Conservation (phyloP, 2,113 vertebrate genomes). For the Struthidea cinerea region DNA sequence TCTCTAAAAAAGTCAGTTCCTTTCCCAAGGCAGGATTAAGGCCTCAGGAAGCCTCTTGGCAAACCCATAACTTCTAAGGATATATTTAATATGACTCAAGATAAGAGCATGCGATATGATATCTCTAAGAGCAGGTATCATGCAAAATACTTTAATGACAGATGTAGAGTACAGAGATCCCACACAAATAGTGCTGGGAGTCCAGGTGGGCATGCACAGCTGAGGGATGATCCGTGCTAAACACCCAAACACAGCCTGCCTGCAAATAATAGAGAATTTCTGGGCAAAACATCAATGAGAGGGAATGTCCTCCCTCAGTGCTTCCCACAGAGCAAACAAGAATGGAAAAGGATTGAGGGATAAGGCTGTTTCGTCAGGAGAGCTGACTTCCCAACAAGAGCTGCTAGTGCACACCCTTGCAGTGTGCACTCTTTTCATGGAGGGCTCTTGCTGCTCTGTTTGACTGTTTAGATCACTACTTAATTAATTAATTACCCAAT, state of each 20-base stretch:
- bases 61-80: background rate
- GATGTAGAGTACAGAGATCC: background rate
- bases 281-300: background rate
- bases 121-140: background rate
- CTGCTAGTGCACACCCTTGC: background rate
- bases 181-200: background rate
- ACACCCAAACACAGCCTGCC: background rate
- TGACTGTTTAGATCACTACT: background rate
- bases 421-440: background rate
- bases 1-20: background rate
- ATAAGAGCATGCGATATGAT: background rate
- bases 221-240: background rate
- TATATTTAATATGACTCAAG: background rate
- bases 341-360: background rate
- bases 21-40: background rate
- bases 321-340: background rate
- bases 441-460: background rate
- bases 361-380: background rate
- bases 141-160: background rate
- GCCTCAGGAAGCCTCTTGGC: background rate
- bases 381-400: background rate
- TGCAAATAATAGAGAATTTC: background rate
- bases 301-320: background rate
- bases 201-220: background rate
- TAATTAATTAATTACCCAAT: background rate